Percentiles rank a stretch among this genome's conserved stretches.
These are phyloP conservation scores for Pterostichus niger DNA, from an alignment of 2,888 invertebrate genomes.

Conservation along the genomic window DNA sequence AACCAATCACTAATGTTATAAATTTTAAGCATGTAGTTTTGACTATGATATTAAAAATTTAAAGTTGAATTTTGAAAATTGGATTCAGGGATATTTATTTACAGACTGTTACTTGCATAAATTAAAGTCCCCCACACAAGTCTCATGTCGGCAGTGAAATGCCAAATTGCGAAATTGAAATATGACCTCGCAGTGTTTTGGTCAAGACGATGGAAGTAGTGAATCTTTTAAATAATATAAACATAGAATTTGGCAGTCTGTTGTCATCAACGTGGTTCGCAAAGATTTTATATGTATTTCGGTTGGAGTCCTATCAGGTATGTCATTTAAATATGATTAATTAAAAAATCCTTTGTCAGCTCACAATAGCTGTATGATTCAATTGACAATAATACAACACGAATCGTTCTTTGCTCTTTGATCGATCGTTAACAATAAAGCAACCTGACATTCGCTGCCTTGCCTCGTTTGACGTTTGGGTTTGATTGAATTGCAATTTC, in stretches of 20 bases:
- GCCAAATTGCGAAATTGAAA: constrained; percentile 66
- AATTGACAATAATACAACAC: constrained; percentile 11
- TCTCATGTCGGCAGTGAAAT: constrained; percentile 45
- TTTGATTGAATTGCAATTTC: neutral
- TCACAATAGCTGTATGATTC: constrained; percentile 34
- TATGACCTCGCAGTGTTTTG: constrained; percentile 64
- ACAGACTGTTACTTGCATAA: neutral
- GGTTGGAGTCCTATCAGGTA: constrained; percentile 72
- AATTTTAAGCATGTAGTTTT: neutral
- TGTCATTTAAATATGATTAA: constrained; percentile 45
- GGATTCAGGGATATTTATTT: neutral
- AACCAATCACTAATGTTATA: neutral
- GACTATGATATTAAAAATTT: neutral
- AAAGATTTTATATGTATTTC: constrained; percentile 70
- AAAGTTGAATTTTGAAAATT: neutral
- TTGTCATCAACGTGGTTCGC: constrained; percentile 73
- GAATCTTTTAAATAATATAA: constrained; percentile 74
- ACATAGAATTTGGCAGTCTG: constrained; percentile 73
- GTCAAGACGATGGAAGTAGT: constrained; percentile 75
- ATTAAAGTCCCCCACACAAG: constrained; percentile 36
- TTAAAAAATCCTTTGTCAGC: constrained; percentile 67
- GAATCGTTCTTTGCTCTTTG: constrained; percentile 53
- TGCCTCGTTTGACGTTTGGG: neutral
- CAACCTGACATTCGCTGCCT: neutral
- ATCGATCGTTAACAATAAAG: constrained; percentile 1